Evolutionary conservation across 2,888 invertebrate species (phyloP).

Genomic region (Tetropium fuscum): DNA sequence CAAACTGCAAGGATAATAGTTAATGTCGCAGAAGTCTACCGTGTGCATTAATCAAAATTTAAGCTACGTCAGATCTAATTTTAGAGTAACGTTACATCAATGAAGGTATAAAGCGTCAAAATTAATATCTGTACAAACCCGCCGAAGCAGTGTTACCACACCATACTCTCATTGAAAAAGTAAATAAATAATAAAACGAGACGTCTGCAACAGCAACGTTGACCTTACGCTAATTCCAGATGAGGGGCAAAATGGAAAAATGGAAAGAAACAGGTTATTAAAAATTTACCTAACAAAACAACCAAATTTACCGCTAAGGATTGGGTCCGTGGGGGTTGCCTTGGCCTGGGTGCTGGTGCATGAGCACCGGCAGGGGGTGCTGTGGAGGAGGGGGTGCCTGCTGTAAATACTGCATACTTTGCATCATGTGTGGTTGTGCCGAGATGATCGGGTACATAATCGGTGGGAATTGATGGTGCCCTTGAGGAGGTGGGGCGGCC

Average conservation of each 20-base stretch:
- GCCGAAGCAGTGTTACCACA: neutral
- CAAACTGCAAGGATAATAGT: constrained; percentile 19
- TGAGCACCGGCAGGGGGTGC: constrained; percentile 53
- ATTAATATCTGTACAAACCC: neutral
- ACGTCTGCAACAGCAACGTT: constrained; percentile 16
- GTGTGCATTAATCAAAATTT: constrained; percentile 3
- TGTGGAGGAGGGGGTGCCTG: constrained; percentile 67
- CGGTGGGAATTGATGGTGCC: constrained; percentile 63
- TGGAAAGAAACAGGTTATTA: constrained; percentile 27
- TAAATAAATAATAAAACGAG: neutral
- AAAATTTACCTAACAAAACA: constrained; percentile 39
- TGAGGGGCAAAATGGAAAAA: constrained; percentile 9
- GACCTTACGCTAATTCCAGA: neutral
- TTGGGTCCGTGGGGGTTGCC: constrained; percentile 60
- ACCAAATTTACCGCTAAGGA: constrained; percentile 56
- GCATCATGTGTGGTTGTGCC: constrained; percentile 68
- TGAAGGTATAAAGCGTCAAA: constrained; percentile 5
- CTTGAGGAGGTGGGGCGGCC: constrained; percentile 71
- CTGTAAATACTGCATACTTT: constrained; percentile 67
- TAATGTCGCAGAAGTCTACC: constrained; percentile 16
- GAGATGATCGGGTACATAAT: constrained; percentile 71
- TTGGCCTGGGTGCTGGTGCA: constrained; percentile 64
- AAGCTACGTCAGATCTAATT: constrained; percentile 18
- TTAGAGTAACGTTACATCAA: constrained; percentile 3
- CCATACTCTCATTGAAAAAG: neutral